These are phyloP conservation scores for Lepas anatifera DNA, from an alignment of 2,888 invertebrate species.

Conservation along the genomic window DNA sequence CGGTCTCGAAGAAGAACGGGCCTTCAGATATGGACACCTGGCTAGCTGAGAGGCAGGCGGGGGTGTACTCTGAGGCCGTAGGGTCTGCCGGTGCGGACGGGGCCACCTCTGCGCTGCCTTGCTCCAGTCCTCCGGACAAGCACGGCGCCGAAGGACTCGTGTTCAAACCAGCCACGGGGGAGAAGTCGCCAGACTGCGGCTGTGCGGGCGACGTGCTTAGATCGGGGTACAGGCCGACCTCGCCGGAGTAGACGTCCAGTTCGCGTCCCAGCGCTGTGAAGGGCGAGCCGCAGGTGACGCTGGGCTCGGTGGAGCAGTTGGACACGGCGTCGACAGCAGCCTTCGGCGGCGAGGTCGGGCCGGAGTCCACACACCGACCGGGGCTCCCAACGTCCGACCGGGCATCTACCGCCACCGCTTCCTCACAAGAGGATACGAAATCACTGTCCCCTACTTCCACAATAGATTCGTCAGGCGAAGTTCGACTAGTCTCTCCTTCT, in stretches of 20 bases:
- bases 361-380: too few relatives aligned
- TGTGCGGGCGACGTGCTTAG: neutral
- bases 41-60: neutral
- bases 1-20: neutral
- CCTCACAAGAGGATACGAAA: too few relatives aligned
- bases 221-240: neutral
- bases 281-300: neutral
- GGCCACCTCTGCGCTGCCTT: neutral
- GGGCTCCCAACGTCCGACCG: too few relatives aligned
- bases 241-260: neutral
- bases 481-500: too few relatives aligned
- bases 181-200: neutral
- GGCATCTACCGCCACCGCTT: too few relatives aligned
- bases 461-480: too few relatives aligned
- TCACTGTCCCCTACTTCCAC: too few relatives aligned
- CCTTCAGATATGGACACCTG: conserved; percentile 3
- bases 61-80: neutral
- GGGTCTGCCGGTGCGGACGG: neutral
- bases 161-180: neutral
- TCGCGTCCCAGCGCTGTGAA: neutral
- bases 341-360: too few relatives aligned
- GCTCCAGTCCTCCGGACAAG: too few relatives aligned
- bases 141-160: too few relatives aligned
- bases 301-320: neutral
- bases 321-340: neutral